These are phyloP conservation scores for Decapterus maruadsi DNA, from an alignment of 2,797 vertebrate species.

Conservation along the genomic window DNA sequence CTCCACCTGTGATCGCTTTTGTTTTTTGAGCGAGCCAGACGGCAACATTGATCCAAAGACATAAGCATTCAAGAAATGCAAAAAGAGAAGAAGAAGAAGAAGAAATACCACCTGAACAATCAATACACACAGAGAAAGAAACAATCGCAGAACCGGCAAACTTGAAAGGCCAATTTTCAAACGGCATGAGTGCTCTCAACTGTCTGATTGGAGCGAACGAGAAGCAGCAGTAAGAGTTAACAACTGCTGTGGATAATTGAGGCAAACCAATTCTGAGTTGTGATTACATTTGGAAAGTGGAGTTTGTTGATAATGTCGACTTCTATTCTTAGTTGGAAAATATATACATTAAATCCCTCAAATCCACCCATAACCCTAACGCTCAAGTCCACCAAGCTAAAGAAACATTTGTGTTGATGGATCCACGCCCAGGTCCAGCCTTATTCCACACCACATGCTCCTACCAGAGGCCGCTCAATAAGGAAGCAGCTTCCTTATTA, in stretches of 20 bases:
- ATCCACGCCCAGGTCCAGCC: not conserved
- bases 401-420: not conserved
- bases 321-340: not conserved
- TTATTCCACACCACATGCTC: constrained; percentile 5
- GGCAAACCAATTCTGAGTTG: constrained; percentile 24
- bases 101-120: constrained; percentile 27
- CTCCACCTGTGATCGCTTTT: not conserved
- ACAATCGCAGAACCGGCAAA: constrained; percentile 27
- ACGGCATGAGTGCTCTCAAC: constrained; percentile 28
- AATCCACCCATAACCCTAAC: too few relatives aligned
- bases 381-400: not conserved
- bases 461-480: constrained; percentile 7
- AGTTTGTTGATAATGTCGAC: constrained; percentile 15
- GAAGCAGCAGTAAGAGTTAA: constrained; percentile 33
- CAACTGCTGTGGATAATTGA: constrained; percentile 37
- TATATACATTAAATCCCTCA: not conserved
- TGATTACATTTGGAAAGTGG: constrained; percentile 40
- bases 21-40: constrained; percentile 21
- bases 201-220: constrained; percentile 30
- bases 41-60: constrained; percentile 37
- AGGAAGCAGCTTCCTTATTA: constrained; percentile 16
- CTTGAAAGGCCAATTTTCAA: constrained; percentile 40
- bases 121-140: constrained; percentile 32
- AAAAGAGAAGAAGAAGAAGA: constrained; percentile 18
- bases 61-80: constrained; percentile 32